phyloP scores from a whole-genome alignment of 2,888 invertebrate species.

The Alitta virens region DNA sequence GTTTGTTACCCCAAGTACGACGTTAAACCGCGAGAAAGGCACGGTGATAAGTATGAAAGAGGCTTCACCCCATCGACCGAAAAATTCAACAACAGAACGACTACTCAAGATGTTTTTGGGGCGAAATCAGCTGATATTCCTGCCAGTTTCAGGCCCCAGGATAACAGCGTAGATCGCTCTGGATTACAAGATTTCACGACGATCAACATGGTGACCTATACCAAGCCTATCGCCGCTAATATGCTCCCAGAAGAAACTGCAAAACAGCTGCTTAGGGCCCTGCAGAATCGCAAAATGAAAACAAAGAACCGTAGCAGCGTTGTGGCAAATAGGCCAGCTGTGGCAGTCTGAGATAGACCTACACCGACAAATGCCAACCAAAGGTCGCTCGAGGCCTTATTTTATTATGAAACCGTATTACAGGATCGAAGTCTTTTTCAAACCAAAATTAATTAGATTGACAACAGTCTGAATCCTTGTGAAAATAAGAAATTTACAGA shows the following conservation, averaged over 20 bases:
- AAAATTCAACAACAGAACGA: slow-evolving; percentile 36
- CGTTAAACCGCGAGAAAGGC: slow-evolving; percentile 31
- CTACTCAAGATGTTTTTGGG: slow-evolving; percentile 35
- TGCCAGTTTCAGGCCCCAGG: slow-evolving; percentile 38
- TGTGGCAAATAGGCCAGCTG: too few relatives aligned
- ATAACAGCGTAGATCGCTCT: slow-evolving; percentile 30
- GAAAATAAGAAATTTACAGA: too few relatives aligned
- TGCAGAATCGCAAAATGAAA: too few relatives aligned
- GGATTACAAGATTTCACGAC: slow-evolving; percentile 44
- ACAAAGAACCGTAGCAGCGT: too few relatives aligned
- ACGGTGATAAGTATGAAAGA: slow-evolving; percentile 51
- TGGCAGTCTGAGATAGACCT: too few relatives aligned
- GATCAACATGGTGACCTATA: slow-evolving; percentile 28
- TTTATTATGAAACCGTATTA: too few relatives aligned
- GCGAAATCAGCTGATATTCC: slow-evolving; percentile 36
- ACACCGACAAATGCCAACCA: too few relatives aligned
- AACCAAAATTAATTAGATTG: too few relatives aligned
- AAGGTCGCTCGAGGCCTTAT: too few relatives aligned
- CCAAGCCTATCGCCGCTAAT: neutral
- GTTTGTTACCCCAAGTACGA: slow-evolving; percentile 41
- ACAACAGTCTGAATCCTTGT: too few relatives aligned
- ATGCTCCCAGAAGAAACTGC: neutral
- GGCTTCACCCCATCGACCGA: slow-evolving; percentile 41
- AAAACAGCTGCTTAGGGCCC: too few relatives aligned
- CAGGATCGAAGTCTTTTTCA: too few relatives aligned